Conservation (phyloP, 2,113 vertebrate genomes). For the Rattus rattus region DNA sequence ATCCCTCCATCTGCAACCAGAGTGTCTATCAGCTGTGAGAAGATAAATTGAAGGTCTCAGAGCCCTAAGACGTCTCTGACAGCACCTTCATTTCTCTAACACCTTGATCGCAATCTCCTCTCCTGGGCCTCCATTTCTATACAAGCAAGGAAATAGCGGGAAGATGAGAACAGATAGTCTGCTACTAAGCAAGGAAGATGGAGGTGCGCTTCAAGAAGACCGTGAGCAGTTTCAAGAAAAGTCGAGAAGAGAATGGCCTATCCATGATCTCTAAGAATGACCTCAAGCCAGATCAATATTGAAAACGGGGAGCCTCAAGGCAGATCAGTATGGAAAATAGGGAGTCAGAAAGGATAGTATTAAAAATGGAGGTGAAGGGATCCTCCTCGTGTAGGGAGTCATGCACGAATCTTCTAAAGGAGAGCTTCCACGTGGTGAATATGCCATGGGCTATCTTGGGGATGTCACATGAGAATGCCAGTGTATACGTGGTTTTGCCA, state of each 20-base stretch:
- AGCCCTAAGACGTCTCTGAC: not conserved
- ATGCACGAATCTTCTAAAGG: not conserved
- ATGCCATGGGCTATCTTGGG: not conserved
- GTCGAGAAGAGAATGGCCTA: not conserved
- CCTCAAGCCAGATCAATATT: not conserved
- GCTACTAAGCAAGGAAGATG: not conserved
- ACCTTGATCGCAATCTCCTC: not conserved
- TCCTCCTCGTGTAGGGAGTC: not conserved
- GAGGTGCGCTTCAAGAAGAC: not conserved
- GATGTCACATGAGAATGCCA: not conserved
- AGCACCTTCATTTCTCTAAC: not conserved
- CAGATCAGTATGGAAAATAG: not conserved
- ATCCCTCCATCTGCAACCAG: not conserved
- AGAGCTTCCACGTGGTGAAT: not conserved
- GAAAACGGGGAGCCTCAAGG: not conserved
- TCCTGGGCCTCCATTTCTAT: not conserved
- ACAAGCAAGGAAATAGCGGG: not conserved
- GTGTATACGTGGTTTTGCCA: not conserved
- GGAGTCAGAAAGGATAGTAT: not conserved
- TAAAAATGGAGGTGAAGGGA: not conserved
- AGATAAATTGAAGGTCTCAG: not conserved
- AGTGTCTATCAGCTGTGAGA: not conserved
- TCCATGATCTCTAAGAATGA: not conserved
- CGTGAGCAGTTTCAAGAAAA: not conserved
- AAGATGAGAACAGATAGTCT: not conserved